phyloP scores from a whole-genome alignment of 2,113 vertebrate genomes.

The Rhabdornis inornatus region DNA sequence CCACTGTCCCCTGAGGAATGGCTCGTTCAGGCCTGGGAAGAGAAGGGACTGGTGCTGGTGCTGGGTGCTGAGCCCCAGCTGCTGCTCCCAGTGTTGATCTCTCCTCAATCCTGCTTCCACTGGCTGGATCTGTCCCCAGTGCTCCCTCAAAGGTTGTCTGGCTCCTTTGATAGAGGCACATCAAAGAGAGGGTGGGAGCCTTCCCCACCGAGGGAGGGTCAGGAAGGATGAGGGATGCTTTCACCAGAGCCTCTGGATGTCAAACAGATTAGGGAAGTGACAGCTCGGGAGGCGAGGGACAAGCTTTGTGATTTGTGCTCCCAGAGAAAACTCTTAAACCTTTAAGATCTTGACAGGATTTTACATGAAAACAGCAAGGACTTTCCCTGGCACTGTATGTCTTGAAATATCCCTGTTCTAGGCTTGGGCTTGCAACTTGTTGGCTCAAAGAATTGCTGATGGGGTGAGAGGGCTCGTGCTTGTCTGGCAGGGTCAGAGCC shows the following conservation, averaged over 20 bases:
- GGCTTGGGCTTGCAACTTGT: background rate
- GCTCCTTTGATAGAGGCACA: background rate
- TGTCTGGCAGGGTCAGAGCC: accelerated
- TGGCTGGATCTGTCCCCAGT: background rate
- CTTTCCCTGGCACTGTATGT: background rate
- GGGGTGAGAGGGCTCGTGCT: background rate
- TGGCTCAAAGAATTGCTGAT: background rate
- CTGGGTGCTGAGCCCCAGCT: background rate
- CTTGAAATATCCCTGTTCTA: background rate
- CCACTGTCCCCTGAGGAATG: background rate
- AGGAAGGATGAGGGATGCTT: background rate
- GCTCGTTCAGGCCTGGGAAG: background rate
- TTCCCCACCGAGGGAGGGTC: background rate
- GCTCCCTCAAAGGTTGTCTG: background rate
- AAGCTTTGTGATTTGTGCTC: conserved; percentile 13
- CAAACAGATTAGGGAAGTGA: conserved; percentile 10
- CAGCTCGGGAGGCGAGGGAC: background rate
- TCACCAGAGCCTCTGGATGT: background rate
- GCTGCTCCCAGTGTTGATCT: background rate
- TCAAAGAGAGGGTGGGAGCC: background rate
- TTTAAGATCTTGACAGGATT: conserved; percentile 24
- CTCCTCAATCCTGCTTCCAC: background rate
- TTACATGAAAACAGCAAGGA: background rate
- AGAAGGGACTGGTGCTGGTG: background rate
- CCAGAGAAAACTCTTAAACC: background rate